Percentiles rank a stretch among this genome's conserved stretches.
These are phyloP conservation scores for Lophura nycthemera DNA, from an alignment of 2,113 vertebrate genomes.

Conservation along the genomic window DNA sequence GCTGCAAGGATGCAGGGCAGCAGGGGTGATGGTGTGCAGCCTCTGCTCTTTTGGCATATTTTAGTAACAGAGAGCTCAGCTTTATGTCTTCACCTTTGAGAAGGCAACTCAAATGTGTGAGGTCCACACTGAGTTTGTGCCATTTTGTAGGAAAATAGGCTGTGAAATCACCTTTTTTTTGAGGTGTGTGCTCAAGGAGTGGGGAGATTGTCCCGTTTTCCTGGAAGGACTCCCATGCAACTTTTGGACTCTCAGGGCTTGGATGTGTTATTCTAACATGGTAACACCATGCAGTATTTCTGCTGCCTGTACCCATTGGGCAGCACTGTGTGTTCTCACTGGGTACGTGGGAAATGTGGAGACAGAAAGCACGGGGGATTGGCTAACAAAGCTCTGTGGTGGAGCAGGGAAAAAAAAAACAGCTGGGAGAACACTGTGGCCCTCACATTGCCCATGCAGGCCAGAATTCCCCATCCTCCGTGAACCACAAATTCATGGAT, in stretches of 20 bases:
- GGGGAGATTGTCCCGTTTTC: neutral
- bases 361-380: neutral
- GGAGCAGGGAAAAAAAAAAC: neutral
- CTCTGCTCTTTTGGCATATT: rapidly evolving
- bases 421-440: neutral
- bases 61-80: neutral
- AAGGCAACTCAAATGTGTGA: neutral
- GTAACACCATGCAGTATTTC: neutral
- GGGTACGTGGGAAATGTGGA: rapidly evolving
- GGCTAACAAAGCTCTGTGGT: neutral
- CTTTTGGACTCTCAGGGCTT: neutral
- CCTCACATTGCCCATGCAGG: neutral
- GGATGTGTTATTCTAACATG: neutral
- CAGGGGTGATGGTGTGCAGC: neutral
- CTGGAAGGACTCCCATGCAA: neutral
- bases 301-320: rapidly evolving
- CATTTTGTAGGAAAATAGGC: neutral
- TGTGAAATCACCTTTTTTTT: neutral
- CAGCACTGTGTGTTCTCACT: rapidly evolving
- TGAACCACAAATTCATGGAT: neutral
- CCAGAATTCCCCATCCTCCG: rapidly evolving
- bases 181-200: neutral
- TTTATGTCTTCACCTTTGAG: neutral
- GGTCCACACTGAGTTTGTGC: neutral
- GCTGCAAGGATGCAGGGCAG: neutral